Percentiles rank a stretch among this genome's conserved stretches.
Conservation (phyloP, 2,888 invertebrate genomes). For the Agrilus mali region DNA sequence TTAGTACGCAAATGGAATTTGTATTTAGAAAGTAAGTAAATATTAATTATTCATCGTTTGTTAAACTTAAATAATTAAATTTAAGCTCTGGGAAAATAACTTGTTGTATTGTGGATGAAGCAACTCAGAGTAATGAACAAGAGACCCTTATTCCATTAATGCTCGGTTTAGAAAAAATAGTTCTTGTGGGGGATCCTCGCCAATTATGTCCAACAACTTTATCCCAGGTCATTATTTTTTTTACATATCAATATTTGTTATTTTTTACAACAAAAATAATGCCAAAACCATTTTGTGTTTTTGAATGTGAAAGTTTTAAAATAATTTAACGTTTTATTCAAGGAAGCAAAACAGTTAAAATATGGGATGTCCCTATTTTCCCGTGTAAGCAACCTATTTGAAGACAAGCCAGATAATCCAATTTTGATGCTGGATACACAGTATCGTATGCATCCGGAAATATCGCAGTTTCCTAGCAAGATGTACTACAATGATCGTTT, state of each 20-base stretch:
- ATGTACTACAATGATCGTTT: constrained; percentile 49
- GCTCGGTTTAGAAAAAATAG: constrained; percentile 58
- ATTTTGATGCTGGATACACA: constrained; percentile 51
- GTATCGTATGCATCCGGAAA: constrained; percentile 77
- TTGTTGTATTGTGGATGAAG: constrained; percentile 75
- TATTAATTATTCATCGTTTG: neutral
- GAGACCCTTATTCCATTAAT: constrained; percentile 70
- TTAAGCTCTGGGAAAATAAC: constrained; percentile 28
- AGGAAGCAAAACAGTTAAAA: constrained; percentile 58
- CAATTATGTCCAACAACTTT: constrained; percentile 73
- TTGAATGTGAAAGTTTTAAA: neutral
- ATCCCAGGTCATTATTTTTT: constrained; percentile 43
- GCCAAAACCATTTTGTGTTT: too few relatives aligned
- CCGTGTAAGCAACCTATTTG: constrained; percentile 50
- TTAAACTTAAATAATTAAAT: constrained; percentile 7
- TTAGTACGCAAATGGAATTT: constrained; percentile 15
- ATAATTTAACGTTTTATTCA: constrained; percentile 16
- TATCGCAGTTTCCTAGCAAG: constrained; percentile 66
- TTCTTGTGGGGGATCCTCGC: constrained; percentile 78
- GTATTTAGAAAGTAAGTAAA: constrained; percentile 18
- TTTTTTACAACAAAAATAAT: neutral
- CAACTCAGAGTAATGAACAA: constrained; percentile 75
- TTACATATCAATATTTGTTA: neutral
- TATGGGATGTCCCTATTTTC: constrained; percentile 67
- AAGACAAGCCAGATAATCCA: constrained; percentile 30